Evolutionary conservation across 2,888 invertebrate species (phyloP).

Genomic region (Eugnorisma glareosa): DNA sequence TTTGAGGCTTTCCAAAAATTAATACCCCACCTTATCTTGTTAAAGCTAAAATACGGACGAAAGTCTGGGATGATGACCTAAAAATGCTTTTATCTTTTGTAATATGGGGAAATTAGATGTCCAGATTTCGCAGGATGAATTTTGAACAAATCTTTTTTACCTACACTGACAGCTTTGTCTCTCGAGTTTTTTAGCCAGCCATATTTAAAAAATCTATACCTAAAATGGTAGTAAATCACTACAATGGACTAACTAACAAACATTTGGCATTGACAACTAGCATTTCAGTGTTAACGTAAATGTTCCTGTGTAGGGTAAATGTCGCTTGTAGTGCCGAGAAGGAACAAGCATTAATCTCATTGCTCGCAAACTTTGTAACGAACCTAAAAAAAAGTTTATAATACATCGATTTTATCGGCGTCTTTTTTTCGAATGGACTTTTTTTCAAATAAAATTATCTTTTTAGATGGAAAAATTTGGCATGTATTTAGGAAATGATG

Average conservation of each 20-base stretch:
- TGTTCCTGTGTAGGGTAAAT: background rate
- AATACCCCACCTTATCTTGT: slow-evolving; percentile 21
- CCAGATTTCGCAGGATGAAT: background rate
- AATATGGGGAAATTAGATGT: slow-evolving; percentile 22
- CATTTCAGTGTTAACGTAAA: background rate
- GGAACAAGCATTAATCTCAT: too few species aligned
- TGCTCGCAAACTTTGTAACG: background rate
- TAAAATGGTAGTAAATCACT: background rate
- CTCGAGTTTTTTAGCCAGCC: background rate
- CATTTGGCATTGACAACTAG: too few species aligned
- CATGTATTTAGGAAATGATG: background rate
- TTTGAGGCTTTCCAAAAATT: slow-evolving; percentile 22
- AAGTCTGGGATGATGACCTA: slow-evolving; percentile 26
- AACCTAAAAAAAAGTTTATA: background rate
- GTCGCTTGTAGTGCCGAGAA: background rate
- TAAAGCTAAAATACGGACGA: slow-evolving; percentile 17
- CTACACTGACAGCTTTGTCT: background rate
- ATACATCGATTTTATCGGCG: background rate
- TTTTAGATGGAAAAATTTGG: background rate
- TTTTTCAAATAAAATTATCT: background rate
- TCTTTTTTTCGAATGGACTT: background rate
- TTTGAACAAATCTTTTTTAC: background rate
- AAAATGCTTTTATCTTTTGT: slow-evolving; percentile 36
- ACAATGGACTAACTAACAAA: background rate
- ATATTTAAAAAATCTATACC: too few species aligned